Evolutionary conservation across 2,888 invertebrate species (phyloP), one percentile per base, ranked within the genome.

Genomic region (Heteropelma amictum): DNA sequence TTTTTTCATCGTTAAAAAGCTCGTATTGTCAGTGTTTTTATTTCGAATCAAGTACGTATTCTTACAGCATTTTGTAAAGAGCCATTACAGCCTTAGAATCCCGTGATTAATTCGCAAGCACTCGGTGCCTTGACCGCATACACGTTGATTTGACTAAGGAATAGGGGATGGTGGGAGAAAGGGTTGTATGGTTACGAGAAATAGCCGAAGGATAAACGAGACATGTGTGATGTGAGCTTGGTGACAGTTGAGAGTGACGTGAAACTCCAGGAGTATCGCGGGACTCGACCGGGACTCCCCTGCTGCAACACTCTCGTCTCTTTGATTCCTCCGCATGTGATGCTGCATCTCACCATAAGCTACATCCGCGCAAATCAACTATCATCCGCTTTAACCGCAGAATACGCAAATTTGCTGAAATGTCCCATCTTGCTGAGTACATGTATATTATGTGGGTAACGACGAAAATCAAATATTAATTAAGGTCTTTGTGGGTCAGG

Each of bases 221-320:
- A 61, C 67, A 70, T 63, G 49, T 53, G 64, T 56, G 67, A 21
- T 53, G 33, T 51, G 40, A 54, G 70, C 69, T 28, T 63, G 74
- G 69, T 71, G 65, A 65, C 65, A 71, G 71, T 70, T 51, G 65
- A 68, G 68, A 76, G 75, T 73, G 72, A 77, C 64, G 71, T 61
- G 70, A 75, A 75, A 71, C 63, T 70, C 58, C 47, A 14, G 53
- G 58, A 63, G 51, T 69, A 69, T 53, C 56, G 56, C 21, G 45
- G 51, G 56, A 58, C 42, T 49, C 21, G 28, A 28, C 61, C n/a
- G 6, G 14, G 54, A 28, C 35, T n/a, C n/a, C n/a, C 12, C 40
- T 17, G 23, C 51, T 49, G 28, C 30, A 54, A 51, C 49, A 42
- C 35, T 56, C 64, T 56, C 38, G 14, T 35, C 71, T 42, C 51